phyloP scores from a whole-genome alignment of 2,113 vertebrate species.

The Todiramphus chloris region DNA sequence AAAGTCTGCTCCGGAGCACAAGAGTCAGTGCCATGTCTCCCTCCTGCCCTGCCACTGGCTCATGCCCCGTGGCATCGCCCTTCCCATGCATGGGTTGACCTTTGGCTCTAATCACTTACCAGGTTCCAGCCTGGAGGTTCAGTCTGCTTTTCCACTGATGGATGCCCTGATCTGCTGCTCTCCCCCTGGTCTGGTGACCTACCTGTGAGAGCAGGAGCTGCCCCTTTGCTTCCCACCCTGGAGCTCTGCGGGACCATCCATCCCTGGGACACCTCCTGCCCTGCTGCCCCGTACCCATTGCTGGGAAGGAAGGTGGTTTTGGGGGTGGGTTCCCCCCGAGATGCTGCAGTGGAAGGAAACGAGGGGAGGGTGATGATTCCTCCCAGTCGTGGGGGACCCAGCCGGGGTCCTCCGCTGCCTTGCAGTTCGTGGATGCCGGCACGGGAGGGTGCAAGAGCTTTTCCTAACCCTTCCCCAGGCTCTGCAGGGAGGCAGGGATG shows the following conservation, averaged over 20 bases:
- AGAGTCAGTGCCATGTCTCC: neutral
- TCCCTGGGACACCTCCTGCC: neutral
- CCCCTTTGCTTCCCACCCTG: neutral
- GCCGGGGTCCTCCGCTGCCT: neutral
- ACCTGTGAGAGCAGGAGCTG: accelerated
- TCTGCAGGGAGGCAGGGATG: neutral
- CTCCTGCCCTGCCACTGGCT: neutral
- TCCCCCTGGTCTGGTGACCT: neutral
- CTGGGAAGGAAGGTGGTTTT: neutral
- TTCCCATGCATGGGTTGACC: accelerated
- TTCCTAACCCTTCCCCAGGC: neutral
- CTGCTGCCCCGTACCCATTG: accelerated
- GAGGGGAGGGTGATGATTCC: neutral
- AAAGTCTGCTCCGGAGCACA: neutral
- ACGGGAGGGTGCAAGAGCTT: constrained; percentile 50
- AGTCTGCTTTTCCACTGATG: neutral
- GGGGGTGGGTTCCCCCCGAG: too few relatives aligned
- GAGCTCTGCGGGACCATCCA: neutral
- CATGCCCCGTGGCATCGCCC: accelerated
- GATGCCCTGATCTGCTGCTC: neutral
- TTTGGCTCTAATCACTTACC: neutral
- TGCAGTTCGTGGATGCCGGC: constrained; percentile 7
- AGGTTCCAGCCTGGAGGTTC: neutral
- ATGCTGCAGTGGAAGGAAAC: neutral
- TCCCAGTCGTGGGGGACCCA: neutral